Evolutionary conservation across 1,140 invertebrate species (phyloP).

Genomic region (Temnothorax longispinosus): DNA sequence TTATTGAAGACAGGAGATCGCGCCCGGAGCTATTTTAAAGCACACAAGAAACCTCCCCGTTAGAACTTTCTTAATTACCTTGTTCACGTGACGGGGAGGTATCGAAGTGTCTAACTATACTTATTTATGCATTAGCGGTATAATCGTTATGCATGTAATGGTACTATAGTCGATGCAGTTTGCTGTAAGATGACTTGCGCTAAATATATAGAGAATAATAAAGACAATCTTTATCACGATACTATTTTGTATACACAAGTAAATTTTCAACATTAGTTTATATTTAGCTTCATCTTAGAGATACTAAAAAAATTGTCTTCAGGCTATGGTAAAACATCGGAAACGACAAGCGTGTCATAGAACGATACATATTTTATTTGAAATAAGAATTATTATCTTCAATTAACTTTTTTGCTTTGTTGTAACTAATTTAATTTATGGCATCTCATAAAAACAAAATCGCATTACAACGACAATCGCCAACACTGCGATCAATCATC

Average conservation of each 20-base stretch:
- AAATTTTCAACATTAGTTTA: not conserved
- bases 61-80: constrained; percentile 52
- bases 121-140: constrained; percentile 34
- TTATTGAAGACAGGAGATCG: constrained; percentile 36
- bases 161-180: not conserved
- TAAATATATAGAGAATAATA: constrained; percentile 16
- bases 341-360: not conserved
- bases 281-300: not conserved
- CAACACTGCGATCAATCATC: constrained; percentile 12
- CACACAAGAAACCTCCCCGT: not conserved
- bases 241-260: not conserved
- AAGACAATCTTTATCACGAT: not conserved
- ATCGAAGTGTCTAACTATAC: not conserved
- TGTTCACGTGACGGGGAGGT: not conserved
- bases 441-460: not conserved
- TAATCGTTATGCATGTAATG: constrained; percentile 29
- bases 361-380: not conserved
- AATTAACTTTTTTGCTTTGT: not conserved
- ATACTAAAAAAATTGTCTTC: not conserved
- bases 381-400: not conserved
- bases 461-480: not conserved
- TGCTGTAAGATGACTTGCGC: not conserved
- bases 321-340: not conserved
- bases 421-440: not conserved
- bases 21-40: constrained; percentile 19